Percentiles rank a stretch among this genome's conserved stretches.
phyloP scores from a whole-genome alignment of 1,140 invertebrate species.

The Brachionus rubens region DNA sequence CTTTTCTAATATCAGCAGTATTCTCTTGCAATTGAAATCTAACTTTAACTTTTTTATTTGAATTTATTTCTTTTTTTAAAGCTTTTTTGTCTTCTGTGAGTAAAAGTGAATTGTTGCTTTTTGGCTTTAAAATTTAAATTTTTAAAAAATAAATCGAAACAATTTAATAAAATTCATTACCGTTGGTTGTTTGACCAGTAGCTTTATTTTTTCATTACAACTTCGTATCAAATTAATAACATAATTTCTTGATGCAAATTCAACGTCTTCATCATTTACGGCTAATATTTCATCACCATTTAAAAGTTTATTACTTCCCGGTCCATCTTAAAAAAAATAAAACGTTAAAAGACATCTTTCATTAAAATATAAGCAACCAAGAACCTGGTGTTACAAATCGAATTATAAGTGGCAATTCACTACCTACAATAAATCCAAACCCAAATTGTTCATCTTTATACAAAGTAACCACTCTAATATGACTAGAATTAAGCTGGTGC shows the following conservation, averaged over 20 bases:
- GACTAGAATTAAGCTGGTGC: neutral
- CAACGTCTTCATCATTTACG: slow-evolving; percentile 84
- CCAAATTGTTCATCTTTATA: slow-evolving; percentile 70
- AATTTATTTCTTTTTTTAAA: slow-evolving; percentile 73
- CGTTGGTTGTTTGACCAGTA: slow-evolving; percentile 32
- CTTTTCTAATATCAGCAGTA: slow-evolving; percentile 47
- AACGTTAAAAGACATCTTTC: neutral
- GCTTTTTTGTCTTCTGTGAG: slow-evolving; percentile 81
- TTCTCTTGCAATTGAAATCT: slow-evolving; percentile 18
- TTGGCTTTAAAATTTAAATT: slow-evolving; percentile 67
- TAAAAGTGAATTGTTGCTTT: slow-evolving; percentile 72
- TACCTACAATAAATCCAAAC: slow-evolving; percentile 88
- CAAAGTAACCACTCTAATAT: slow-evolving; percentile 67
- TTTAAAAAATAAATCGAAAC: no score
- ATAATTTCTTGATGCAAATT: slow-evolving; percentile 75
- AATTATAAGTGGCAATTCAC: slow-evolving; percentile 82
- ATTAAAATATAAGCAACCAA: slow-evolving; percentile 18
- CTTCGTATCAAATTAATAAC: slow-evolving; percentile 76
- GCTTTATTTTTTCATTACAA: slow-evolving; percentile 44
- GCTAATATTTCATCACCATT: slow-evolving; percentile 82
- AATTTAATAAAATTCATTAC: no score
- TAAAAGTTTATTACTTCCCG: slow-evolving; percentile 79
- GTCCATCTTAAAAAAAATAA: slow-evolving; percentile 68
- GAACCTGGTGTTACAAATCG: slow-evolving; percentile 67
- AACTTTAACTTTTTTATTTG: slow-evolving; percentile 51